These are phyloP conservation scores for Zaprionus vittiger DNA, from an alignment of 1,140 invertebrate species.

Conservation along the genomic window DNA sequence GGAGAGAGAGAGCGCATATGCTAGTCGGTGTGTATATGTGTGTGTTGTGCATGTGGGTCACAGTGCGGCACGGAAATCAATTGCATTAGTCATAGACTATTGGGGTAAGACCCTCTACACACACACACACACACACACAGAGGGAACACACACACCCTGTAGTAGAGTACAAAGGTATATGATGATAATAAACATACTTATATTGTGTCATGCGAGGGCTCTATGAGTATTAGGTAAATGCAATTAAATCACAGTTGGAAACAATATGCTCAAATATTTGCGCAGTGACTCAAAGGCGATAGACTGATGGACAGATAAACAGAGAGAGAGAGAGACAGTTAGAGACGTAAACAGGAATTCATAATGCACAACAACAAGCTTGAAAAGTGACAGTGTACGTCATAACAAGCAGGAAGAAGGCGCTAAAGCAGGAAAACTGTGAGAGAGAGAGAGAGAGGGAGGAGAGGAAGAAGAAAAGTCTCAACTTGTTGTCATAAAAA, in stretches of 20 bases:
- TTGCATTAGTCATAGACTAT: conserved; percentile 72
- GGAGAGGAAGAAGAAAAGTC: conserved; percentile 10
- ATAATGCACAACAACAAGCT: conserved; percentile 34
- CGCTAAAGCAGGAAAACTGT: background rate
- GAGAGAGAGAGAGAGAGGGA: conserved; percentile 8
- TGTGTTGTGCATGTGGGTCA: conserved; percentile 61
- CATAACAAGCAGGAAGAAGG: conserved; percentile 28
- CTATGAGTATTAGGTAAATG: conserved; percentile 45
- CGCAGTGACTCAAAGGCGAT: conserved; percentile 40
- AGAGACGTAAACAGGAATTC: conserved; percentile 45
- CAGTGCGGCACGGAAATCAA: conserved; percentile 70
- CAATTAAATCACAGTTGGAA: conserved; percentile 60
- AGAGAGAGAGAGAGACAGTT: background rate
- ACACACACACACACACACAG: conserved; percentile 8
- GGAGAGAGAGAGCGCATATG: conserved; percentile 6
- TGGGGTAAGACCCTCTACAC: conserved; percentile 35
- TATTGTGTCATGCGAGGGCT: conserved; percentile 21
- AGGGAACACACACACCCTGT: background rate
- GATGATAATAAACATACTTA: conserved; percentile 53
- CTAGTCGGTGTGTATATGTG: conserved; percentile 24
- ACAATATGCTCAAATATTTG: conserved; percentile 44
- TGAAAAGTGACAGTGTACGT: conserved; percentile 28
- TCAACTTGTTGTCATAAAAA: conserved; percentile 34
- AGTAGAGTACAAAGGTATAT: conserved; percentile 41
- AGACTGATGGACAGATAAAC: background rate